Conservation (phyloP, 2,888 invertebrate species). For the Calephelis perditalis region DNA sequence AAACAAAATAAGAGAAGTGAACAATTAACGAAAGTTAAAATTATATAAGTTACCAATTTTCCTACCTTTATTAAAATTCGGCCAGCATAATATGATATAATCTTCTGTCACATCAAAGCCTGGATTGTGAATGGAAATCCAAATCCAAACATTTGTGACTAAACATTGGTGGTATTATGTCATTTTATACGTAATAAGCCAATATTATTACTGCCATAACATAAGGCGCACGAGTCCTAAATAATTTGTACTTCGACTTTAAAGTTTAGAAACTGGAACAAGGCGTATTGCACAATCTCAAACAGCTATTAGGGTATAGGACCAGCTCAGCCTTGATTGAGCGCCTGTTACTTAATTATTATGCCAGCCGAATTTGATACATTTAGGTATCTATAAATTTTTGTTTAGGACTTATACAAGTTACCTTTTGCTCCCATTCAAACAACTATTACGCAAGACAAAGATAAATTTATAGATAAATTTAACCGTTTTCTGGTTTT, state of each 20-base stretch:
- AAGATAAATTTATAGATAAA: constrained; percentile 9
- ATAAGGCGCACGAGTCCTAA: constrained; percentile 59
- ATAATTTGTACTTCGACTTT: constrained; percentile 69
- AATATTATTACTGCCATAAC: constrained; percentile 28
- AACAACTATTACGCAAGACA: constrained; percentile 45
- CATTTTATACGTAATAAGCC: constrained; percentile 1
- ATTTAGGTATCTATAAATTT: constrained; percentile 31
- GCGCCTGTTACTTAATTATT: constrained; percentile 76
- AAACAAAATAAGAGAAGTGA: too few species aligned
- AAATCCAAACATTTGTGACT: too few species aligned
- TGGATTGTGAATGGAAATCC: too few species aligned
- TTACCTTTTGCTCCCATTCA: constrained; percentile 32
- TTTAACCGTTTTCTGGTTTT: background rate
- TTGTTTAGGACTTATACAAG: constrained; percentile 24
- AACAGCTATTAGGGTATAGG: constrained; percentile 61
- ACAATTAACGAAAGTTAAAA: too few species aligned
- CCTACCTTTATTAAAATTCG: too few species aligned
- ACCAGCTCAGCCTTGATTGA: constrained; percentile 62
- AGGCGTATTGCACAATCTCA: constrained; percentile 41
- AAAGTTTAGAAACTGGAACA: constrained; percentile 45
- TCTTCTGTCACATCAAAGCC: too few species aligned
- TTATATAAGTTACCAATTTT: too few species aligned
- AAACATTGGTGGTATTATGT: too few species aligned
- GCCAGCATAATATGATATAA: too few species aligned
- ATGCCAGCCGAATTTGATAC: constrained; percentile 61